Evolutionary conservation across 92 coral and sea anemone species (phyloP), one percentile per base, ranked within the genome.

Genomic region (Actinernus sp.): DNA sequence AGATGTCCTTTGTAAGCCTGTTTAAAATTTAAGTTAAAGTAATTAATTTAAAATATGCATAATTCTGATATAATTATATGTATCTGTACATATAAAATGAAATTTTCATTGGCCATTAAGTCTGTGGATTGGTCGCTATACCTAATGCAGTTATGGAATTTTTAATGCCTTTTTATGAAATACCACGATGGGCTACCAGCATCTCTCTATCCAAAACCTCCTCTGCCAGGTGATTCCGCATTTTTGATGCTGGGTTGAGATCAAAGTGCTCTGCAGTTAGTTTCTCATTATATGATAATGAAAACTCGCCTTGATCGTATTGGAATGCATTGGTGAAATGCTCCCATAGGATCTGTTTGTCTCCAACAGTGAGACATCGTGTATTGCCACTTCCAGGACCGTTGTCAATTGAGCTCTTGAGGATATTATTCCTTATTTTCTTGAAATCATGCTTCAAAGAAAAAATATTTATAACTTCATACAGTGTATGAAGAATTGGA

Each of bases 191-290:
- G n/a, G n/a, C n/a, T n/a, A n/a, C n/a, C n/a, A 74, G 47, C 70
- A 83, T 83, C 49, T 50, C 58, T 38, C 49, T 74, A 19, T 82
- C 83, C 13, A 81, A 36, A 2, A 81, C 81, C 10, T 81, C 76
- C 34, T 81, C 82, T 1, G 89, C 84, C 4, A 83, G 78, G 41
- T 83, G 83, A 52, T 83, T 83, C 2, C 79, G 24, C 84, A 76
- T 83, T 61, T 76, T 83, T 30, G 90, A 39, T 1, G 79, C 66
- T 3, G 88, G 56, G 25, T 56, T 67, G 13, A 82, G 55, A n/a
- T 74, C 51, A 24, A 83, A 83, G 52, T 83, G 90, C 2, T 83
- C 84, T 20, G 54, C 73, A 11, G 84, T 76, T 0, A 83, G 79
- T 31, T 75, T 67, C 11, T 82, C 71, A 31, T 82, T 56, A 24